Conservation (phyloP, 2,797 vertebrate genomes). For the Philypnodon macrostomus region DNA sequence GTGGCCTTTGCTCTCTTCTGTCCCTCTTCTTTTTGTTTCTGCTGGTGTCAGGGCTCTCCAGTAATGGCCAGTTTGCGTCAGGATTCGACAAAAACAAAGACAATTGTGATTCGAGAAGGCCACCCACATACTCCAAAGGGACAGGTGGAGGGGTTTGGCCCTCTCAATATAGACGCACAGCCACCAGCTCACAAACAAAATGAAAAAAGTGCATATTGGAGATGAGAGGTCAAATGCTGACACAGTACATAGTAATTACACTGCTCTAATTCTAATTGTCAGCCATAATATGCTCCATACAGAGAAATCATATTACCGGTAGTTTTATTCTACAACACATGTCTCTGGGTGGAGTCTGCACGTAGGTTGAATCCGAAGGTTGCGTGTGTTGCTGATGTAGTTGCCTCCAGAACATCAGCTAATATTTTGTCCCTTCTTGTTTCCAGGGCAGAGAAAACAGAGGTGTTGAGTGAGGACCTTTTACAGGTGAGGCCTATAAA, state of each 20-base stretch:
- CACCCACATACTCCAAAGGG: conserved; percentile 8
- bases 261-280: no score
- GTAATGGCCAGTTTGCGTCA: conserved; percentile 25
- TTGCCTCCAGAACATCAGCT: conserved; percentile 1
- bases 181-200: conserved; percentile 15
- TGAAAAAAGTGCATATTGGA: conserved; percentile 12
- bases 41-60: no score
- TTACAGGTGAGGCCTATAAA: conserved; percentile 82
- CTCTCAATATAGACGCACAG: conserved; percentile 17
- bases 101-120: conserved; percentile 29
- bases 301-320: no score
- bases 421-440: conserved; percentile 28
- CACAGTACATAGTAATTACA: no score
- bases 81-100: conserved; percentile 13
- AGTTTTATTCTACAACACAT: no score
- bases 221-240: no score
- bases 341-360: no score
- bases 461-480: conserved; percentile 93
- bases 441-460: conserved; percentile 91
- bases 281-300: no score
- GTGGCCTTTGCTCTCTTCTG: conserved; percentile 27
- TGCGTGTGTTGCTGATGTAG: no score
- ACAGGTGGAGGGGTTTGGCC: conserved; percentile 34
- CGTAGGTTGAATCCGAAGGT: no score
- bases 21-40: conserved; percentile 26